A percentile compares a stretch with the other conserved stretches of the same genome.
These are phyloP conservation scores for Eucidaris tribuloides DNA, from an alignment of 35 echinoderm and acorn worm genomes.

Conservation along the genomic window DNA sequence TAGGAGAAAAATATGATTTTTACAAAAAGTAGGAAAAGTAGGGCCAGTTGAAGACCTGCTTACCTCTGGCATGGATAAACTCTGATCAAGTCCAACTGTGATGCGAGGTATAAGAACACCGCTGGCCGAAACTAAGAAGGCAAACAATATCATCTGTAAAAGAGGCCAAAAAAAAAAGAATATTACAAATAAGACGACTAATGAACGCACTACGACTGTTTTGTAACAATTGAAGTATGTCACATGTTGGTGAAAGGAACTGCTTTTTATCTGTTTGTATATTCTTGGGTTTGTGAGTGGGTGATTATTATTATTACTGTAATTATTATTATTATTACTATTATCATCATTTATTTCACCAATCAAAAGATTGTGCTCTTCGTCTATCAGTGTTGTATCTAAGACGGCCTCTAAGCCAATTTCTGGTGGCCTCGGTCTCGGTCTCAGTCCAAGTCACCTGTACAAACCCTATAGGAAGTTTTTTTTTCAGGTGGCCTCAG, in stretches of 20 bases:
- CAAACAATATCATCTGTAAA: slow-evolving; percentile 70
- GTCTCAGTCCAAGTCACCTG: no score
- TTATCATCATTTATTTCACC: no score
- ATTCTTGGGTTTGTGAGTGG: background rate
- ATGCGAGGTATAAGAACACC: slow-evolving; percentile 37
- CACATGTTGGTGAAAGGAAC: background rate
- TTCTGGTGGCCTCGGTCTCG: no score
- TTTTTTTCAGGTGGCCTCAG: no score
- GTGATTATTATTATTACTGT: background rate
- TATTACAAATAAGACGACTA: no score
- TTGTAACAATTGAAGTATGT: background rate
- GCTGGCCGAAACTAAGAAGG: slow-evolving; percentile 39
- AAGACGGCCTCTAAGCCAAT: no score
- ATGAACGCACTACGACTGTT: no score
- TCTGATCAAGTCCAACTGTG: slow-evolving; percentile 85
- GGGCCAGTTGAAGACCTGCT: background rate
- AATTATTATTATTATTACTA: background rate
- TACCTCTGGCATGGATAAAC: slow-evolving; percentile 92
- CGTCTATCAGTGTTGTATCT: no score
- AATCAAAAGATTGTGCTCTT: no score
- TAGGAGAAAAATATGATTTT: background rate
- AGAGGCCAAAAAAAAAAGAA: slow-evolving; percentile 3
- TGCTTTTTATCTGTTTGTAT: no score
- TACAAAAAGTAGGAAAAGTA: background rate
- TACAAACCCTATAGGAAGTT: no score